Base-by-base conservation (phyloP, 1,140 invertebrate genomes). In the Chymomyza costata region DNA sequence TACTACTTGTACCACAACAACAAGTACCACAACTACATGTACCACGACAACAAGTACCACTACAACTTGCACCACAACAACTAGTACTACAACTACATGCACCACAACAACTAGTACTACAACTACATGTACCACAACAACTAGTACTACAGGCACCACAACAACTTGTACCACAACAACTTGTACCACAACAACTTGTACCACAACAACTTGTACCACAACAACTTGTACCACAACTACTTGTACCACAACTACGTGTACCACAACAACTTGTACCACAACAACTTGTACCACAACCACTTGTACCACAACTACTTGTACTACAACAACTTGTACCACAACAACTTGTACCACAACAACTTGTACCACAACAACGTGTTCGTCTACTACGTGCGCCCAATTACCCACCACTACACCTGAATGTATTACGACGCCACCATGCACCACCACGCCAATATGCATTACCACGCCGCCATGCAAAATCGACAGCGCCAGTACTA, bases 331-430 rank as follows among this genome's bases (percentile, higher is more conserved):
- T 6, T 45, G n/a, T 13, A 11, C 18, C 10, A 45, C 40, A 38
- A 39, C 55, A 37, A 40, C n/a, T 18, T 40, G 50, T 7, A 6
- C 41, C 7, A 50, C 58, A 6, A 47, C 57, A 21, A 10, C 44
- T 10, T 55, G 51, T 10, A 28, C 25, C 25, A 28, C 25, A 28
- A 28, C 25, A 28, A 28, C 25, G 10, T n/a, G n/a, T n/a, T n/a
- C n/a, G n/a, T n/a, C n/a, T n/a, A n/a, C n/a, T n/a, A 7, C 28
- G 1, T 6, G 13, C 14, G 10, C 18, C 0, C 32, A 38, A 1
- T 30, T 30, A 13, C 16, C 46, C 1, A 7, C 41, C 0, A n/a
- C n/a, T n/a, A n/a, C n/a, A n/a, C n/a, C n/a, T n/a, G n/a, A n/a
- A n/a, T 53, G 51, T 13, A 2, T 15, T 6, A 28, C 47, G n/a